Percentiles rank a stretch among this genome's conserved stretches.
These are phyloP conservation scores for Eupeodes latifasciatus DNA, from an alignment of 2,888 invertebrate genomes.

Conservation along the genomic window DNA sequence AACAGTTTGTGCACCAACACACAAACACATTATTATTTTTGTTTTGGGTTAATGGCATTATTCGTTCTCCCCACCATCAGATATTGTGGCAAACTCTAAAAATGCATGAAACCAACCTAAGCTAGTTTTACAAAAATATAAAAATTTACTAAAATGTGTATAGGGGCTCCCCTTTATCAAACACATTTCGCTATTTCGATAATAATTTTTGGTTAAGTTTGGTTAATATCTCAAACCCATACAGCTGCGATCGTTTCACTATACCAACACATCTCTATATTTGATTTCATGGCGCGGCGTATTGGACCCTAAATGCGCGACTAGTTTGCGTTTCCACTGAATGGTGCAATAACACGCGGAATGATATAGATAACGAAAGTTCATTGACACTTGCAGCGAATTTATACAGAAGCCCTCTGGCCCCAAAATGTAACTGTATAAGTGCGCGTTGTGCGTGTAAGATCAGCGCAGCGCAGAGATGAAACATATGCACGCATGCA, in stretches of 20 bases:
- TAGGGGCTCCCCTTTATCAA: conserved; percentile 41
- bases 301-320: conserved; percentile 42
- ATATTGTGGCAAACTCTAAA: conserved; percentile 54
- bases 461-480: conserved; percentile 40
- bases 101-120: conserved; percentile 46
- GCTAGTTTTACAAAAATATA: conserved; percentile 32
- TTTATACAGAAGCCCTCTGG: conserved; percentile 48
- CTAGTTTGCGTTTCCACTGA: conserved; percentile 7
- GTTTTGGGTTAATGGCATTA: conserved; percentile 39
- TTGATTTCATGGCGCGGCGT: conserved; percentile 35
- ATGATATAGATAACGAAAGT: conserved; percentile 59
- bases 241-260: conserved; percentile 13
- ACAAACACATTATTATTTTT: conserved; percentile 31
- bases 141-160: conserved; percentile 43
- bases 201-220: neutral
- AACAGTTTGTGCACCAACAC: conserved; percentile 41
- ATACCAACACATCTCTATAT: neutral
- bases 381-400: conserved; percentile 74
- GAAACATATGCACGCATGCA: conserved; percentile 48
- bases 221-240: conserved; percentile 47
- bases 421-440: conserved; percentile 30
- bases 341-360: conserved; percentile 72
- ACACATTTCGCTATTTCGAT: conserved; percentile 68
- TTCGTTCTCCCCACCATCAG: neutral
- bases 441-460: conserved; percentile 36